Evolutionary conservation across 2,113 vertebrate genomes (phyloP).

Genomic region (Paracanthobrama guichenoti): DNA sequence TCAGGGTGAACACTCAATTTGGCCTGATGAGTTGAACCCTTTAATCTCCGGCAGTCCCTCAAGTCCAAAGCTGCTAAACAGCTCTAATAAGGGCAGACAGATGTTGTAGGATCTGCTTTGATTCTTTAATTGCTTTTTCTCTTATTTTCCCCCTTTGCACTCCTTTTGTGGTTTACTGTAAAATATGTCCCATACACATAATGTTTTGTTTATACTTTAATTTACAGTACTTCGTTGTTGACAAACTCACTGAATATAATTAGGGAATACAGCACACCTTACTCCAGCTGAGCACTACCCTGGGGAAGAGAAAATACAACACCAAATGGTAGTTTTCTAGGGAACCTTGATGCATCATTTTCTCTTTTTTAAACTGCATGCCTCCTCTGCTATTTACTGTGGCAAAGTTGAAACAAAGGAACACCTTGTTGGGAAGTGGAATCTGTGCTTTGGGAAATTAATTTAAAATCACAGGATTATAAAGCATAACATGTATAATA

Average conservation of each 20-base stretch:
- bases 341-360: background rate
- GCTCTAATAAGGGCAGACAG: constrained; percentile 94
- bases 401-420: constrained; percentile 64
- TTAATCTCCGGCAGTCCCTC: constrained; percentile 95
- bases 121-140: constrained; percentile 98
- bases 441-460: constrained; percentile 75
- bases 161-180: constrained; percentile 42
- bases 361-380: constrained; percentile 17
- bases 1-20: constrained; percentile 89
- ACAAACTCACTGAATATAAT: constrained; percentile 31
- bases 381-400: constrained; percentile 36
- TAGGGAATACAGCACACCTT: constrained; percentile 22
- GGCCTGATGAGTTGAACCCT: constrained; percentile 96
- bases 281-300: constrained; percentile 1
- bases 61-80: constrained; percentile 91
- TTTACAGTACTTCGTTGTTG: background rate
- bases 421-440: constrained; percentile 63
- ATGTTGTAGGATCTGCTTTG: constrained; percentile 91
- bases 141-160: constrained; percentile 53
- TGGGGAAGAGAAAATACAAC: background rate
- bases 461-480: constrained; percentile 79
- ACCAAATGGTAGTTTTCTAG: background rate
- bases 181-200: background rate
- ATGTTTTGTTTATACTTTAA: constrained; percentile 23
- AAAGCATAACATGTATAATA: constrained; percentile 74